Evolutionary conservation across 2,888 invertebrate genomes (phyloP), one percentile per base, ranked within the genome.

Genomic region (Athalia cordata): DNA sequence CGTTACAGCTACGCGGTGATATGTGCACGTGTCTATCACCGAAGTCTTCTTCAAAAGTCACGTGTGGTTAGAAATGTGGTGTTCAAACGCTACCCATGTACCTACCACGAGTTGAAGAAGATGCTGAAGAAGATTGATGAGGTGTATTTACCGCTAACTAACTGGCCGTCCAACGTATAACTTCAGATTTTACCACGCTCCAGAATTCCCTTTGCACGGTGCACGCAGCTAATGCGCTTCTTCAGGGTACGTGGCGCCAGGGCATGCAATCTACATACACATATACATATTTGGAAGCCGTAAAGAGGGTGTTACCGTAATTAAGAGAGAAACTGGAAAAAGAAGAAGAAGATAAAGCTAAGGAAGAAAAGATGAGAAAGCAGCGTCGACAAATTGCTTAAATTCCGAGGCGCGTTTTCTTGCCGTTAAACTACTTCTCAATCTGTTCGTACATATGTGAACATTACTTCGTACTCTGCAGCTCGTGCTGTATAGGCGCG

Each of bases 51-150:
- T 29, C 29, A 0, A 29, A 2, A 29, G 29, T 29, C 29, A 29
- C 29, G 29, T 29, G 29, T 29, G 29, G 29, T 29, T 29, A 2
- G 29, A 29, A 29, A 29, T 29, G 29, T 29, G 29, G 29, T 29
- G 29, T 29, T 29, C 29, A 29, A 29, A 29, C 29, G 2, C 29
- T 29, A 2, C 2, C 29, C 29, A 29, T 29, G 29, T 29, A 29
- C 29, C 29, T 29, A 29, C 29, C 29, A 29, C 29, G 2, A 29
- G 1, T 29, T 29, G 29, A 29, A 29, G 29, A 29, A 29, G 29
- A 29, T 29, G 29, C 29, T 29, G 70, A 80, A 82, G 86, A 89
- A 89, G 89, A 89, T 89, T 89, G 87, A 89, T 89, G 89, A 87
- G 87, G 81, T 84, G 84, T 85, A 85, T 86, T 87, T 86, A 87